phyloP scores from a whole-genome alignment of 2,797 vertebrate genomes.

The Cichlasoma orientale region DNA sequence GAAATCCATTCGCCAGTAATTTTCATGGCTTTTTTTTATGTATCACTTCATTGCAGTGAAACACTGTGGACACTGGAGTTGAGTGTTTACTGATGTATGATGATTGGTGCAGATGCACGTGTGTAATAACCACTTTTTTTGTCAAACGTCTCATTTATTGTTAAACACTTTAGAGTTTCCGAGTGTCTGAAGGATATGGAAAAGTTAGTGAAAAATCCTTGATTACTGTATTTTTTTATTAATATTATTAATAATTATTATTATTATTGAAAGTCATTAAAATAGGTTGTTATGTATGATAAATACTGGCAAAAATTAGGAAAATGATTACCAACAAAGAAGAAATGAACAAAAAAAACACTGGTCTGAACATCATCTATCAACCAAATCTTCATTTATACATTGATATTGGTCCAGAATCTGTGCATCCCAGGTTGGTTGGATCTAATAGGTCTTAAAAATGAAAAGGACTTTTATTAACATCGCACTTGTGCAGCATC shows the following conservation, averaged over 20 bases:
- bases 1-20: neutral
- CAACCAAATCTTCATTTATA: neutral
- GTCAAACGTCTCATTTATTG: neutral
- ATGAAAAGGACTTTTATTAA: neutral
- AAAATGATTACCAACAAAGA: neutral
- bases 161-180: neutral
- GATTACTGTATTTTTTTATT: neutral
- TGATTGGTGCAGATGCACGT: neutral
- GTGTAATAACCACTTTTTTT: neutral
- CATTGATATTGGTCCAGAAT: neutral
- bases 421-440: neutral
- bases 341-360: neutral
- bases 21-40: constrained; percentile 7
- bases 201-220: fast-evolving
- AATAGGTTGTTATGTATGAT: too few relatives aligned
- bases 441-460: neutral
- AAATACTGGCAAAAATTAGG: too few relatives aligned
- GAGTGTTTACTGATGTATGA: neutral
- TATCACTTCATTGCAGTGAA: neutral
- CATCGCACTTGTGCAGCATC: neutral
- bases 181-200: fast-evolving
- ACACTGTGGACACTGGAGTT: neutral
- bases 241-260: neutral
- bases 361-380: neutral
- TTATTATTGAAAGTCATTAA: too few relatives aligned